A percentile compares a stretch with the other conserved stretches of the same genome.
Conservation (phyloP, 2,888 invertebrate species). For the Thymelicus lineola region DNA sequence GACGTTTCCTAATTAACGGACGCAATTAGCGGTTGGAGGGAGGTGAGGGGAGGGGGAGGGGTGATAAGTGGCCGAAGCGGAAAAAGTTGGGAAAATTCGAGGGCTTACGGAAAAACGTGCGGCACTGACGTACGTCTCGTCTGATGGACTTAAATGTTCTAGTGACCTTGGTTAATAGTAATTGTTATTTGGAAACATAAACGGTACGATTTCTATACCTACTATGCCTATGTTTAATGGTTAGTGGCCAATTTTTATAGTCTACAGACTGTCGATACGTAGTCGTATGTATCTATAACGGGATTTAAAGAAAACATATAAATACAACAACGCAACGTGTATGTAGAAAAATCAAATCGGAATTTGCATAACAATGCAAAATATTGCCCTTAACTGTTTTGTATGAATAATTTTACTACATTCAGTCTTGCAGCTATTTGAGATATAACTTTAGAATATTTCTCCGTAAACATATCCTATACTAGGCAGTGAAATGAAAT, state of each 20-base stretch:
- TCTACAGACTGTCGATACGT: too few species aligned
- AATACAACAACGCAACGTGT: not conserved
- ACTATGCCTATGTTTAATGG: too few species aligned
- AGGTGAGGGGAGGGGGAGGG: slow-evolving; percentile 61
- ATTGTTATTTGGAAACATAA: not conserved
- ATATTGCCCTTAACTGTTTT: not conserved
- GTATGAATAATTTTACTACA: not conserved
- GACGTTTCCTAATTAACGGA: slow-evolving; percentile 85
- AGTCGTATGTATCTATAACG: too few species aligned
- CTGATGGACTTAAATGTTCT: slow-evolving; percentile 21
- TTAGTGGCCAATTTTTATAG: too few species aligned
- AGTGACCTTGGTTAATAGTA: slow-evolving; percentile 12
- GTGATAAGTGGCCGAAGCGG: slow-evolving; percentile 77
- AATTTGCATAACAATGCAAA: not conserved
- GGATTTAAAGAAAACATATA: too few species aligned
- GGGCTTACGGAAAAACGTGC: slow-evolving; percentile 49
- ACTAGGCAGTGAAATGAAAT: too few species aligned
- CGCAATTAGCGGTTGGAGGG: slow-evolving; percentile 84
- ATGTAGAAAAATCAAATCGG: not conserved
- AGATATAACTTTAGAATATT: too few species aligned
- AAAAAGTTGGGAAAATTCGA: slow-evolving; percentile 82
- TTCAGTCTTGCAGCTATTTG: too few species aligned
- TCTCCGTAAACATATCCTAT: too few species aligned
- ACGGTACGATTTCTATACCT: not conserved
- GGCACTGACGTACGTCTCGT: slow-evolving; percentile 15